Percentiles rank a stretch among this genome's conserved stretches.
Evolutionary conservation across 2,113 vertebrate genomes (phyloP).

Genomic region (Taxidea taxus): DNA sequence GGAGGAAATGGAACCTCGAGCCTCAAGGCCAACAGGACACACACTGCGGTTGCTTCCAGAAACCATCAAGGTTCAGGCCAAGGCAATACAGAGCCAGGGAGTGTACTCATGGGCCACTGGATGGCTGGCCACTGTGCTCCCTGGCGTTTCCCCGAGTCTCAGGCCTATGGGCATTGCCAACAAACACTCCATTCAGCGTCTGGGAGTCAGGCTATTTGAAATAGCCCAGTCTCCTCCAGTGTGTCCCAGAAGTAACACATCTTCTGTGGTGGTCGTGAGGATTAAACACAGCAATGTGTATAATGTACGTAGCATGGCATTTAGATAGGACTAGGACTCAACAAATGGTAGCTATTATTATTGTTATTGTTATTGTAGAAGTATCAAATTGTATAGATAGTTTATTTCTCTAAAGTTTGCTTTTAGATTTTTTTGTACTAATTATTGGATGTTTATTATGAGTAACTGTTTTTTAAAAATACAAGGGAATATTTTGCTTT

Average conservation of each 20-base stretch:
- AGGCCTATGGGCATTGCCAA: neutral
- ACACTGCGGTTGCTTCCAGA: neutral
- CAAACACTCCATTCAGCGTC: neutral
- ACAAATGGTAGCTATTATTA: neutral
- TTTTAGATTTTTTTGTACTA: neutral
- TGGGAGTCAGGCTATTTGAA: neutral
- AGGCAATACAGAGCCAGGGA: neutral
- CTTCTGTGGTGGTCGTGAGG: neutral
- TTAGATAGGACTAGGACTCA: neutral
- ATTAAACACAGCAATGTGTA: neutral
- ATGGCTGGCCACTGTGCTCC: neutral
- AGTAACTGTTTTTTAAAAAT: slow-evolving; percentile 10
- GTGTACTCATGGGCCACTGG: neutral
- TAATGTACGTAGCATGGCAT: too few relatives aligned
- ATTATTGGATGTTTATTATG: neutral
- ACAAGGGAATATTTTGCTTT: neutral
- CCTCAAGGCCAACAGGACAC: neutral
- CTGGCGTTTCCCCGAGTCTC: neutral
- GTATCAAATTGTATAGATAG: neutral
- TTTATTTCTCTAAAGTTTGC: neutral
- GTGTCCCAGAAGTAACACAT: neutral
- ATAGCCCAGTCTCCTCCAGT: neutral
- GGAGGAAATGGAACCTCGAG: neutral
- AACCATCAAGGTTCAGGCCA: neutral
- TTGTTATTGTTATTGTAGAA: neutral